Base-by-base conservation (phyloP, 1,140 invertebrate genomes). In the Tetragnatha versicolor region DNA sequence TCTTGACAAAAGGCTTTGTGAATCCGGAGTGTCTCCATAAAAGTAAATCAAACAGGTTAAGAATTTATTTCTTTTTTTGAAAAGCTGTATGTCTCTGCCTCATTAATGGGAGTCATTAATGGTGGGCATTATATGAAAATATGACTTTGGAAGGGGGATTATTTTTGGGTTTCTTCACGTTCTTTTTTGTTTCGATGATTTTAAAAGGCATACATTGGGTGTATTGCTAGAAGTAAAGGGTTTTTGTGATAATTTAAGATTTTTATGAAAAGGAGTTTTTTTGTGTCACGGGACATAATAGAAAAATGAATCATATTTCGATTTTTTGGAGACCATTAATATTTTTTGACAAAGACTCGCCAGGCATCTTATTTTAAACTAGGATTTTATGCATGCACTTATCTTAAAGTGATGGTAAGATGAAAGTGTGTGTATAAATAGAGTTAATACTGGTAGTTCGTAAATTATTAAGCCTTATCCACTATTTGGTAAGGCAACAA, bases 11-110 rank as follows among this genome's bases (percentile, higher is more conserved):
- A 77, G 47, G 27, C 29, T 53, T 39, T 35, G 14, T 6, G 49
- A 77, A 77, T 53, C 37, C 29, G 3, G 25, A 3, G 35, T 37
- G 25, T 2, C 31, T 29, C n/a, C 10, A 53, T 51, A 42, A 77
- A 61, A 63, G 42, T 51, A 77, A 77, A 65, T 53, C 61, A 53
- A 65, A 63, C 58, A 63, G 73, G 47, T 77, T 77, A 65, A 65
- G 49, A 53, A 27, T 35, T 60, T 29, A 31, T 27, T 60, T 22
- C 14, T 72, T 58, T 31, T 45, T 55, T 35, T 63, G 31, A 3
- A 14, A 25, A 22, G 17, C 20, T 39, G 37, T 27, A 5, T 22
- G n/a, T 2, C 9, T n/a, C 29, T 39, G 25, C 27, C 45, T 68
- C 65, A 68, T 68, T 68, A 68, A 68, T 49, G 45, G 29, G 31